A percentile compares a stretch with the other conserved stretches of the same genome.
phyloP scores from a whole-genome alignment of 1,140 invertebrate species.

The Riptortus pedestris region DNA sequence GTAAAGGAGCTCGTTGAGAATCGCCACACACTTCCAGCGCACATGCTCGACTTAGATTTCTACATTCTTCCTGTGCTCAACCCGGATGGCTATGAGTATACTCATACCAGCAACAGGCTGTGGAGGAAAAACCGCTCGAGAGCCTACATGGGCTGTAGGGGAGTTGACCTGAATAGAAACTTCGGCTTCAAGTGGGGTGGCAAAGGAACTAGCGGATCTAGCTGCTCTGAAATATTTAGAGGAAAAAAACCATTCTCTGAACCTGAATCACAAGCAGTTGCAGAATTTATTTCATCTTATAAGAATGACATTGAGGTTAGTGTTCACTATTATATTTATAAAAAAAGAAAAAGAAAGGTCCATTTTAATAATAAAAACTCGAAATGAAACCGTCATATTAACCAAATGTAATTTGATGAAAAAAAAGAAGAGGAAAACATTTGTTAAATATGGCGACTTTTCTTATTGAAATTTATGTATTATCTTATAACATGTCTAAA shows the following conservation, averaged over 20 bases:
- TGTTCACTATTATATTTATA: too few relatives aligned
- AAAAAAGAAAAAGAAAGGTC: too few relatives aligned
- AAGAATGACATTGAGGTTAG: not conserved
- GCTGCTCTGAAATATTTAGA: conserved; percentile 67
- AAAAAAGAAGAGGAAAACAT: too few relatives aligned
- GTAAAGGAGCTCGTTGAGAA: conserved; percentile 65
- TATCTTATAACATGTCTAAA: too few relatives aligned
- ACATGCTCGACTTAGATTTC: conserved; percentile 54
- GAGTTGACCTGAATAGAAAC: conserved; percentile 59
- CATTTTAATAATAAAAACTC: too few relatives aligned
- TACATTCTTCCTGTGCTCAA: conserved; percentile 48
- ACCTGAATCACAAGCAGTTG: conserved; percentile 57
- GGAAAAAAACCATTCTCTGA: conserved; percentile 73
- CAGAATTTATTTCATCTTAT: conserved; percentile 27
- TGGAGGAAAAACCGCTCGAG: conserved; percentile 69
- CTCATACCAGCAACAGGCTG: conserved; percentile 58
- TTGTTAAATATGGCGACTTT: too few relatives aligned
- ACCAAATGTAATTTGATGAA: too few relatives aligned
- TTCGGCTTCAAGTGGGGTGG: conserved; percentile 56
- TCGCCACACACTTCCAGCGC: conserved; percentile 52
- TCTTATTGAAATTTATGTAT: too few relatives aligned
- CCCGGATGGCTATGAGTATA: conserved; percentile 52
- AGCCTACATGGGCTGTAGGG: conserved; percentile 32
- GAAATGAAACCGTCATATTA: too few relatives aligned
- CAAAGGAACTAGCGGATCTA: conserved; percentile 57